phyloP scores from a whole-genome alignment of 2,888 invertebrate species.

The Eurois occulta region DNA sequence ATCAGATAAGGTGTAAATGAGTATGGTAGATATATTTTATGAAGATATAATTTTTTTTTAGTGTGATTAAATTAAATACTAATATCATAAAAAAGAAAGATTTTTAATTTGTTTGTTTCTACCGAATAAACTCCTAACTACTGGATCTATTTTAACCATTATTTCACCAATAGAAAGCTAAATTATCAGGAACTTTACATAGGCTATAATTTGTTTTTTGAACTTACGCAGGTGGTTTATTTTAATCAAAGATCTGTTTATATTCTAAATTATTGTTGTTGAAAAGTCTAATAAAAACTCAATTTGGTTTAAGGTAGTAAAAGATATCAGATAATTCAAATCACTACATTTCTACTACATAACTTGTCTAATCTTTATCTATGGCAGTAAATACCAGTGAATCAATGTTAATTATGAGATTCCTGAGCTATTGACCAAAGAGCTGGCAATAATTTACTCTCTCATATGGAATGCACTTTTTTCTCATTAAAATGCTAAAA shows the following conservation, averaged over 20 bases:
- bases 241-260: background rate
- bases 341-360: background rate
- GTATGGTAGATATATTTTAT: too few species aligned
- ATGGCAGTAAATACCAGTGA: conserved; percentile 21
- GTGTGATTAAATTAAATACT: too few species aligned
- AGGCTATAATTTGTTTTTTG: too few species aligned
- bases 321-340: background rate
- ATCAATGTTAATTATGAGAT: conserved; percentile 39
- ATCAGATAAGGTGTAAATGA: too few species aligned
- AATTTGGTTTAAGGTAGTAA: background rate
- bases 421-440: conserved; percentile 57
- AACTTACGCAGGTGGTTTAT: too few species aligned
- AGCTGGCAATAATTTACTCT: conserved; percentile 54
- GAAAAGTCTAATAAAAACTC: background rate
- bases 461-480: conserved; percentile 60
- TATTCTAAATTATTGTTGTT: background rate
- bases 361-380: conserved; percentile 1
- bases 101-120: too few species aligned
- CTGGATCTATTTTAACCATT: too few species aligned
- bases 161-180: too few species aligned
- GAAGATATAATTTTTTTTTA: too few species aligned
- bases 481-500: conserved; percentile 59
- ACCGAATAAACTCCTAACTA: too few species aligned
- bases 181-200: too few species aligned
- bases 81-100: too few species aligned